Evolutionary conservation across 2,888 invertebrate species (phyloP).

Genomic region (Polymixis flavicincta): DNA sequence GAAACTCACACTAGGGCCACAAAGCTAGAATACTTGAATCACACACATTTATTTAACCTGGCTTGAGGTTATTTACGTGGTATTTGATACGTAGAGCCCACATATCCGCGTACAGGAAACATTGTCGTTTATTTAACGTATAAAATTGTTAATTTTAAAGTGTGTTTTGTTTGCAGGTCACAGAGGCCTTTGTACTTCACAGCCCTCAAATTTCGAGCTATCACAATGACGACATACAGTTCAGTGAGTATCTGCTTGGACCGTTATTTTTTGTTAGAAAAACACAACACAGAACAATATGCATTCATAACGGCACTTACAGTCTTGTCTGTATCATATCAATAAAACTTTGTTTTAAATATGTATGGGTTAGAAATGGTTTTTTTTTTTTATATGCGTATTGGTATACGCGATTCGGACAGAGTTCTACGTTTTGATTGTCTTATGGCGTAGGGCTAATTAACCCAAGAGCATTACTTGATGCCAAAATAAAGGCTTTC

Average conservation of each 20-base stretch:
- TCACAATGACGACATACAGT: conserved; percentile 82
- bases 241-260: conserved; percentile 74
- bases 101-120: conserved; percentile 26
- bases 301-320: background rate
- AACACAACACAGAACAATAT: background rate
- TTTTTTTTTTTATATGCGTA: background rate
- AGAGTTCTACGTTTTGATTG: background rate
- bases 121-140: conserved; percentile 16
- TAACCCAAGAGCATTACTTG: background rate
- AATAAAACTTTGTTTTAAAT: background rate
- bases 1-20: too few species aligned
- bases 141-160: conserved; percentile 46
- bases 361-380: background rate
- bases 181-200: conserved; percentile 85
- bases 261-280: background rate
- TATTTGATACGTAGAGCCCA: conserved; percentile 25
- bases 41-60: background rate
- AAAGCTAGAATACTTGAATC: background rate
- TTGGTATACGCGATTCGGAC: too few species aligned
- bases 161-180: conserved; percentile 75
- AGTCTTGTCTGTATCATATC: background rate
- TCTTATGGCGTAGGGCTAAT: too few species aligned
- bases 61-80: background rate
- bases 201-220: conserved; percentile 81
- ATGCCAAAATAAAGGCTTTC: background rate